A percentile compares a stretch with the other conserved stretches of the same genome.
These are phyloP conservation scores for Urocolius indicus DNA, from an alignment of 2,113 vertebrate genomes.

Conservation along the genomic window DNA sequence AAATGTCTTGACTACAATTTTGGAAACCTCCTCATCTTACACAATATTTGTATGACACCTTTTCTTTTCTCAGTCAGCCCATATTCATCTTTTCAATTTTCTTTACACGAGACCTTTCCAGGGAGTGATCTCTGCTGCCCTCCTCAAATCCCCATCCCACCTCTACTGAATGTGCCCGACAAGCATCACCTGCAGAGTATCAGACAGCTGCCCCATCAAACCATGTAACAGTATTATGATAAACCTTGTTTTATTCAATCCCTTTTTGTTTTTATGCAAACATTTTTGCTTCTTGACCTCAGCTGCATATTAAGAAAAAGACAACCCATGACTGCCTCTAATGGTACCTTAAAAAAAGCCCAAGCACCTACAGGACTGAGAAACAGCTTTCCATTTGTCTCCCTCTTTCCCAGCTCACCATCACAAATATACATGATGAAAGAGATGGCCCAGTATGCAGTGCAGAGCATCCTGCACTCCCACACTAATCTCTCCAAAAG, in stretches of 20 bases:
- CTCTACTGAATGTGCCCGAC: not conserved
- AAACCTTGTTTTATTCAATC: not conserved
- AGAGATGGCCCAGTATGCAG: not conserved
- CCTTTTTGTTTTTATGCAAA: not conserved
- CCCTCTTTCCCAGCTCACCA: not conserved
- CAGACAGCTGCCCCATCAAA: not conserved
- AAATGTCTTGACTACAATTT: not conserved
- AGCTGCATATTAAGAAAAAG: not conserved
- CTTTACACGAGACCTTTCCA: not conserved
- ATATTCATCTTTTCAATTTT: not conserved
- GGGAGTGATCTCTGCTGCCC: not conserved
- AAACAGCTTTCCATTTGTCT: not conserved
- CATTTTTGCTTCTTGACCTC: not conserved
- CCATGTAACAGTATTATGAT: too few relatives aligned
- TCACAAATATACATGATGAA: not conserved
- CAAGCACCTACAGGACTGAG: not conserved
- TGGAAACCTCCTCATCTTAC: not conserved
- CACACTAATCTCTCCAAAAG: not conserved
- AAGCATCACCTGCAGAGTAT: fast-evolving
- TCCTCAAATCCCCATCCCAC: not conserved
- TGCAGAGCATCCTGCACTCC: not conserved
- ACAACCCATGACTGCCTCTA: not conserved
- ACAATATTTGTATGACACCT: not conserved
- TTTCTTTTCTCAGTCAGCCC: not conserved
- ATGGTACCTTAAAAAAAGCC: not conserved